phyloP scores from a whole-genome alignment of 2,888 invertebrate species.

The Drosophila peninsularis region DNA sequence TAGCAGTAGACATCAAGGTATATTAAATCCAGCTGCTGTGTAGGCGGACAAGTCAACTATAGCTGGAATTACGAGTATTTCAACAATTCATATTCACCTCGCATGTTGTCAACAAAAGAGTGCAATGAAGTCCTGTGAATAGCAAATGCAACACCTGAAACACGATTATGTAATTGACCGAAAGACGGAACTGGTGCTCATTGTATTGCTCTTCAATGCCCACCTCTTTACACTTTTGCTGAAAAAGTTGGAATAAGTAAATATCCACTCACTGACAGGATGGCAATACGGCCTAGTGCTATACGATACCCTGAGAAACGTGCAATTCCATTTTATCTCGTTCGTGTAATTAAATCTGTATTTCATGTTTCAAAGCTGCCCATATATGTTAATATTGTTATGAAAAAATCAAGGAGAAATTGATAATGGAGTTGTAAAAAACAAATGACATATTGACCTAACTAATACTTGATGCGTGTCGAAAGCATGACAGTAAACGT shows the following conservation, averaged over 20 bases:
- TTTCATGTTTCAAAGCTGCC: conserved; percentile 15
- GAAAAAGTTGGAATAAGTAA: neutral
- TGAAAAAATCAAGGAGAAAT: conserved; percentile 9
- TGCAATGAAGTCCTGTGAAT: conserved; percentile 5
- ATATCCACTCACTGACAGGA: neutral
- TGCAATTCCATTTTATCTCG: conserved; percentile 27
- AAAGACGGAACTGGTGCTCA: conserved; percentile 24
- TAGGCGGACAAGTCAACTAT: too few relatives aligned
- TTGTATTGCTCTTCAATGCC: conserved; percentile 27
- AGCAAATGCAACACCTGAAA: conserved; percentile 43
- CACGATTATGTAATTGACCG: conserved; percentile 19
- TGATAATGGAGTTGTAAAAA: conserved; percentile 2
- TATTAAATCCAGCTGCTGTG: conserved; percentile 6
- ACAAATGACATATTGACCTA: neutral
- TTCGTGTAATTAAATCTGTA: conserved; percentile 26
- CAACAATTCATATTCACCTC: conserved; percentile 32
- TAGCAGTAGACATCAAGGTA: conserved; percentile 31
- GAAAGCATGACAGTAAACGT: too few relatives aligned
- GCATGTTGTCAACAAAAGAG: conserved; percentile 31
- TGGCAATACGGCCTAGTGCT: neutral
- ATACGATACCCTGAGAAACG: conserved; percentile 30
- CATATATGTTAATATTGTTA: neutral
- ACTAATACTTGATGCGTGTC: neutral
- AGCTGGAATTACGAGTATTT: neutral
- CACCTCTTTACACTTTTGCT: conserved; percentile 28